phyloP scores from a whole-genome alignment of 2,113 vertebrate species.

The Candoia aspera region DNA sequence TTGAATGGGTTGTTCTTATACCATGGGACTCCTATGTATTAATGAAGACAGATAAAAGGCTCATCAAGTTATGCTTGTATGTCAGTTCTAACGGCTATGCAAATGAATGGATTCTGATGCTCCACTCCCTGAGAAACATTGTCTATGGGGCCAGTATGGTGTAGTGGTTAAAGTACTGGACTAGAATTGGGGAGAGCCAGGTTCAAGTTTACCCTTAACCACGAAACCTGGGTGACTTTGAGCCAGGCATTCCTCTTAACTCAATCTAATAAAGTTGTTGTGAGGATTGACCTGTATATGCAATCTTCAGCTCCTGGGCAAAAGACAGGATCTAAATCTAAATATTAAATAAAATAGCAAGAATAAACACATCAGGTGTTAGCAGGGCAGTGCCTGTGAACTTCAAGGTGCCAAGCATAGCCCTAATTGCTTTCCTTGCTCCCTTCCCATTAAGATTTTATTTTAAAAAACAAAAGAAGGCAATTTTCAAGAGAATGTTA shows the following conservation, averaged over 20 bases:
- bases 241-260: not conserved
- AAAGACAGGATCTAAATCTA: not conserved
- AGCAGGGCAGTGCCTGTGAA: not conserved
- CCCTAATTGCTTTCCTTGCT: not conserved
- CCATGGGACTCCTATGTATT: not conserved
- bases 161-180: not conserved
- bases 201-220: not conserved
- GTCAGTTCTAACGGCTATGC: slow-evolving; percentile 8
- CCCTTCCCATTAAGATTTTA: not conserved
- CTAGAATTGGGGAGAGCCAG: not conserved
- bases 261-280: not conserved
- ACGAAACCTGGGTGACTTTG: not conserved
- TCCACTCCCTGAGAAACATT: not conserved
- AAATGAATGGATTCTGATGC: not conserved
- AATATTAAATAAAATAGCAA: not conserved
- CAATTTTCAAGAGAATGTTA: not conserved
- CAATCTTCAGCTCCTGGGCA: not conserved
- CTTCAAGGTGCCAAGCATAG: not conserved
- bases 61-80: not conserved
- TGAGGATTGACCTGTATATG: not conserved
- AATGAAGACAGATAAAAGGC: not conserved
- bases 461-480: not conserved
- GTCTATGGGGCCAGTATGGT: not conserved
- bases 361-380: not conserved
- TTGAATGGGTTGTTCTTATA: not conserved